Evolutionary conservation across 2,797 vertebrate species (phyloP).

Genomic region (Xenentodon cancila): DNA sequence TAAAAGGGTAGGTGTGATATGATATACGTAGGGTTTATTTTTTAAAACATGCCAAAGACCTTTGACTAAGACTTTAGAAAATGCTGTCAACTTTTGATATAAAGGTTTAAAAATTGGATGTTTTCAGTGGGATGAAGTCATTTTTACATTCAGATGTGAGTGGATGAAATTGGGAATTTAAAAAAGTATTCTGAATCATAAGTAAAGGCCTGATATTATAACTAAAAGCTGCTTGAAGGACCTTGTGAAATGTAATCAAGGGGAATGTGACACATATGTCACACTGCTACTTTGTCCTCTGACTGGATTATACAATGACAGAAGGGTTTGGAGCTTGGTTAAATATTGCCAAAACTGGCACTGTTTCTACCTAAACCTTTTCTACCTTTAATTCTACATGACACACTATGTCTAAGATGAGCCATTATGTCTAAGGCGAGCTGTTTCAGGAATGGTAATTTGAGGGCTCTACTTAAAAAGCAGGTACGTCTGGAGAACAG

Average conservation of each 20-base stretch:
- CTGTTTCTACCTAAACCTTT: conserved; percentile 8
- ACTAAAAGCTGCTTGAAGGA: no score
- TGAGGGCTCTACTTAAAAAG: conserved; percentile 64
- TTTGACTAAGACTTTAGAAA: no score
- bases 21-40: no score
- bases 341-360: conserved; percentile 17
- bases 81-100: no score
- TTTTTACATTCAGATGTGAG: no score
- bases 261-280: not conserved
- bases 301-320: not conserved
- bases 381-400: conserved; percentile 14
- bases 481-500: conserved; percentile 48
- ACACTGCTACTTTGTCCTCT: not conserved
- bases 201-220: no score
- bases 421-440: conserved; percentile 32
- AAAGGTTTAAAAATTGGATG: no score
- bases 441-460: conserved; percentile 55
- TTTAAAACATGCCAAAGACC: no score
- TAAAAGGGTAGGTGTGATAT: no score
- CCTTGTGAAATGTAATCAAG: not conserved
- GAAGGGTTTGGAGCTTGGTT: not conserved
- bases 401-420: conserved; percentile 45
- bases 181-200: no score
- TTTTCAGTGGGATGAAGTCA: no score
- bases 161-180: no score